These are phyloP conservation scores for Thalassarche chlororhynchos DNA, from an alignment of 2,113 vertebrate species.

Conservation along the genomic window DNA sequence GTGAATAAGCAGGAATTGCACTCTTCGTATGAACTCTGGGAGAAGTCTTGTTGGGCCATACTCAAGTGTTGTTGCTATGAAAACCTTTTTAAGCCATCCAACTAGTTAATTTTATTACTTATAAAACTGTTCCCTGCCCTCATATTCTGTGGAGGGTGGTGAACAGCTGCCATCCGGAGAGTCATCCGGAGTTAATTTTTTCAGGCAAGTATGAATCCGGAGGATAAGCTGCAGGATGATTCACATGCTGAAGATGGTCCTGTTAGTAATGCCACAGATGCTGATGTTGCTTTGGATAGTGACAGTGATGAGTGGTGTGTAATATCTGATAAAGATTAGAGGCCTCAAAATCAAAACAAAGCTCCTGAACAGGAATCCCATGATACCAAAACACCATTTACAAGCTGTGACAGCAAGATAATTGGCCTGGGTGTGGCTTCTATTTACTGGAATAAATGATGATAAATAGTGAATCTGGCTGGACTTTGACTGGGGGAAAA, in stretches of 20 bases:
- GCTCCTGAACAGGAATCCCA: constrained; percentile 21
- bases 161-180: not conserved
- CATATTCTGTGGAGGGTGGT: not conserved
- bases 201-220: not conserved
- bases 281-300: constrained; percentile 20
- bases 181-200: not conserved
- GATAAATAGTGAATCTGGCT: constrained; percentile 38
- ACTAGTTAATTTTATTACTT: not conserved
- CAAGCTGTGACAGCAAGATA: constrained; percentile 51
- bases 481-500: constrained; percentile 21
- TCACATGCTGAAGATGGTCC: not conserved
- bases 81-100: not conserved
- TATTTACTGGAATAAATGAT: constrained; percentile 34
- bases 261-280: not conserved
- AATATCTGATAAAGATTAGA: constrained; percentile 61
- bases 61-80: not conserved
- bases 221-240: not conserved
- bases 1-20: not conserved
- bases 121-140: not conserved
- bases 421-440: constrained; percentile 38
- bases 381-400: constrained; percentile 40
- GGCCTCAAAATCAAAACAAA: constrained; percentile 45
- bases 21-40: fast-evolving
- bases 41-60: not conserved
- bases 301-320: constrained; percentile 65